Evolutionary conservation across 1,140 invertebrate genomes (phyloP).

Genomic region (Drosophila fuyamai): DNA sequence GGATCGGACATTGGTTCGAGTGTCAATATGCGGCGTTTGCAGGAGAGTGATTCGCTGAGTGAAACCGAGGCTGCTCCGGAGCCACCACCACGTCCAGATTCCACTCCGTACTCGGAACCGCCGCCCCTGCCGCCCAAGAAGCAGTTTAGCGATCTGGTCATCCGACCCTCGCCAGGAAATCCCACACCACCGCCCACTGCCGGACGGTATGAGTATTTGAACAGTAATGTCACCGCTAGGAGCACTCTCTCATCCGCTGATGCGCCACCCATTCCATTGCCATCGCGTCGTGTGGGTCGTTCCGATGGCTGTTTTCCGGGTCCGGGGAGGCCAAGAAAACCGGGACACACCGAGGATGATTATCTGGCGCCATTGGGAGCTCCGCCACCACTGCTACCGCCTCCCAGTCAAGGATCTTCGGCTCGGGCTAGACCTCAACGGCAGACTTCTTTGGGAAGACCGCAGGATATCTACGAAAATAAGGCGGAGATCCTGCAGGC

Average conservation of each 20-base stretch:
- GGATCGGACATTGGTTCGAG: slow-evolving; percentile 69
- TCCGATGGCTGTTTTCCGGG: slow-evolving; percentile 85
- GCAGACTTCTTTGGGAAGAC: slow-evolving; percentile 59
- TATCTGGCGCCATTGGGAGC: slow-evolving; percentile 87
- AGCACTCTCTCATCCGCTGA: slow-evolving; percentile 38
- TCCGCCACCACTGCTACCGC: slow-evolving; percentile 70
- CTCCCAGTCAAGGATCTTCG: slow-evolving; percentile 62
- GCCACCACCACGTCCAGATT: slow-evolving; percentile 88
- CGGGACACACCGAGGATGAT: slow-evolving; percentile 87
- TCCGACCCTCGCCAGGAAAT: slow-evolving; percentile 74
- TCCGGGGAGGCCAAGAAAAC: slow-evolving; percentile 85
- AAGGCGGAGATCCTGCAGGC: slow-evolving; percentile 78
- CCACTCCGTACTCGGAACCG: slow-evolving; percentile 87
- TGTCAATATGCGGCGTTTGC: slow-evolving; percentile 83
- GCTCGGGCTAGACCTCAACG: slow-evolving; percentile 62
- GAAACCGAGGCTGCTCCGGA: slow-evolving; percentile 87
- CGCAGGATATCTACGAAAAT: slow-evolving; percentile 80
- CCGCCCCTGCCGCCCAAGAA: slow-evolving; percentile 95
- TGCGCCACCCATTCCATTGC: slow-evolving; percentile 87
- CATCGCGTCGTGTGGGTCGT: slow-evolving; percentile 86
- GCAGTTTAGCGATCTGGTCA: slow-evolving; percentile 85
- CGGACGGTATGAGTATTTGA: slow-evolving; percentile 72
- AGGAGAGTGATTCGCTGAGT: slow-evolving; percentile 84
- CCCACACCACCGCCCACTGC: slow-evolving; percentile 33
- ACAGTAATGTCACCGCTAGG: slow-evolving; percentile 39